A percentile compares a stretch with the other conserved stretches of the same genome.
phyloP scores from a whole-genome alignment of 2,797 vertebrate species.

The Sebastiscus tertius region DNA sequence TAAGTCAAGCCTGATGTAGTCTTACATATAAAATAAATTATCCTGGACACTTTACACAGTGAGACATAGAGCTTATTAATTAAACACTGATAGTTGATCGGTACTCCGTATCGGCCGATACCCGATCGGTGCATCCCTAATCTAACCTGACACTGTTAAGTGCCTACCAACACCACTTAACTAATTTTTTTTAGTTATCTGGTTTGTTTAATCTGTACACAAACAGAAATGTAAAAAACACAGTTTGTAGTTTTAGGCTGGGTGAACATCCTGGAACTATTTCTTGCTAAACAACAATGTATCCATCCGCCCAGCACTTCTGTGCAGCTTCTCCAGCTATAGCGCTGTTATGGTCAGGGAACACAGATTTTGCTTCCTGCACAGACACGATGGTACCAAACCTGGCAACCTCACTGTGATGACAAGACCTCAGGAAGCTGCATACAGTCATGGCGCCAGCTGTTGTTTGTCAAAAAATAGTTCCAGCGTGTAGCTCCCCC shows the following conservation, averaged over 20 bases:
- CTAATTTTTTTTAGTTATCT: background rate
- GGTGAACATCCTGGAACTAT: background rate
- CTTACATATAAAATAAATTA: too few relatives aligned
- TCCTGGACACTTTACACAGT: too few relatives aligned
- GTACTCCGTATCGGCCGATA: too few relatives aligned
- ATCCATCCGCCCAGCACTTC: background rate
- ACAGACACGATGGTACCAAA: background rate
- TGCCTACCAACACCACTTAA: background rate
- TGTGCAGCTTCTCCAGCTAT: background rate
- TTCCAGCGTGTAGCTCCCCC: background rate
- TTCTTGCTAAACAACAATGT: background rate
- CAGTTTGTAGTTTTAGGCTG: background rate
- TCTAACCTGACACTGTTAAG: background rate
- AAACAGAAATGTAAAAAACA: background rate
- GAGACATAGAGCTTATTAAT: too few relatives aligned
- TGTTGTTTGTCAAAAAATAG: background rate
- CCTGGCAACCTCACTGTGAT: background rate
- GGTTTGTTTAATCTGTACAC: background rate
- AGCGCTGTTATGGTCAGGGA: background rate
- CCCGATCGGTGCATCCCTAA: background rate
- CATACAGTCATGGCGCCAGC: background rate
- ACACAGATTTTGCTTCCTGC: background rate
- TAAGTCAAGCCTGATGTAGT: background rate
- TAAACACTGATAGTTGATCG: too few relatives aligned
- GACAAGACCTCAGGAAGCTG: background rate